These are phyloP conservation scores for Euplexia lucipara DNA, from an alignment of 2,888 invertebrate species.

Conservation along the genomic window DNA sequence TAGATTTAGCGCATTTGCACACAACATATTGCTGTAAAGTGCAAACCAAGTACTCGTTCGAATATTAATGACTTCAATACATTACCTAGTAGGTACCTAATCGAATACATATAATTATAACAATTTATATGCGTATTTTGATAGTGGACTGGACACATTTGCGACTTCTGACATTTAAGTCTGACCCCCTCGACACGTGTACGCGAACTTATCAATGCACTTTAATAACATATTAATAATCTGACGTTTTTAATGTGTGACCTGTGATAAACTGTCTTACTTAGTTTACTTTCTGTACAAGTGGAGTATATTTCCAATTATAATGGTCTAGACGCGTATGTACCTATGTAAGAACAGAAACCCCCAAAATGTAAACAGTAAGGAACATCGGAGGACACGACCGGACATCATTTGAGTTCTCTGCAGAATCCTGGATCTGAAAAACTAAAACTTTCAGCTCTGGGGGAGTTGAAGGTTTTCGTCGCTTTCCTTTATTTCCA, in stretches of 20 bases:
- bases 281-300: slow-evolving; percentile 43
- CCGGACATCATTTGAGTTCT: too few species aligned
- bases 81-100: slow-evolving; percentile 3
- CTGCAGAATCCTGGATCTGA: too few species aligned
- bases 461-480: too few species aligned
- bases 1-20: too few species aligned
- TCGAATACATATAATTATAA: slow-evolving; percentile 13
- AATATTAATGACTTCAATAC: background rate
- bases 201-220: slow-evolving; percentile 63
- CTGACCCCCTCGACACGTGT: slow-evolving; percentile 69
- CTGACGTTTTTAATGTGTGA: slow-evolving; percentile 56
- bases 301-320: slow-evolving; percentile 28
- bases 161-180: slow-evolving; percentile 46
- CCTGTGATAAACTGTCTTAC: slow-evolving; percentile 64
- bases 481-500: background rate
- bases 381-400: too few species aligned
- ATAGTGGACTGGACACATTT: slow-evolving; percentile 34
- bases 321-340: slow-evolving; percentile 3
- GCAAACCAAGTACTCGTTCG: background rate
- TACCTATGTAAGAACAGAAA: too few species aligned
- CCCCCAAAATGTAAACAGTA: too few species aligned
- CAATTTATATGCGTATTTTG: slow-evolving; percentile 43
- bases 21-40: too few species aligned
- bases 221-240: slow-evolving; percentile 67
- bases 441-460: too few species aligned